Evolutionary conservation across 2,113 vertebrate species (phyloP).

Genomic region (Oxyruncus cristatus): DNA sequence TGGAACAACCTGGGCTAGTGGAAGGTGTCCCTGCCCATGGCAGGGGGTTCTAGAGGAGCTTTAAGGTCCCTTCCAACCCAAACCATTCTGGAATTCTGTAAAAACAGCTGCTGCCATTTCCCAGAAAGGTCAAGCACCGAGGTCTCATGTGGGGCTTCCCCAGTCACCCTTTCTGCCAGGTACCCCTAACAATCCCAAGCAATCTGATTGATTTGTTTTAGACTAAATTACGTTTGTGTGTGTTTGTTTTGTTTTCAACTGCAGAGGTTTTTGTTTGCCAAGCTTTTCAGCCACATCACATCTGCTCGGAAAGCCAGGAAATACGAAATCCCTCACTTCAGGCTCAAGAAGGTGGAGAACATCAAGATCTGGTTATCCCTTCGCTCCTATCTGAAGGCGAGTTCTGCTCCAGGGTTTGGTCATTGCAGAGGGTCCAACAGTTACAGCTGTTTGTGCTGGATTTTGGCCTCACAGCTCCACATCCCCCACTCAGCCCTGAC

Average conservation of each 20-base stretch:
- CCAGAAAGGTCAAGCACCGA: not conserved
- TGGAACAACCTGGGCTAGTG: not conserved
- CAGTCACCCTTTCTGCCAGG: not conserved
- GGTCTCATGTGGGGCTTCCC: not conserved
- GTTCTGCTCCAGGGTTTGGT: not conserved
- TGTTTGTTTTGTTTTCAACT: not conserved
- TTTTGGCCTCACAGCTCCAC: not conserved
- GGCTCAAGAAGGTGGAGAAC: constrained; percentile 98
- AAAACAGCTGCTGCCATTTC: not conserved
- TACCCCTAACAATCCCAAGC: not conserved
- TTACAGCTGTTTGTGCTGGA: not conserved
- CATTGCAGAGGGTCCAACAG: not conserved
- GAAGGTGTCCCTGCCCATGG: not conserved
- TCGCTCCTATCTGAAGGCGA: constrained; percentile 94
- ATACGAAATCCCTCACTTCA: constrained; percentile 95
- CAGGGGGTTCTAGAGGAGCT: not conserved
- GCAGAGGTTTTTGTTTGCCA: constrained; percentile 95
- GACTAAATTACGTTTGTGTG: not conserved
- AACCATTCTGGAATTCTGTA: not conserved
- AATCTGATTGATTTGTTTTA: not conserved
- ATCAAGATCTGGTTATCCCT: constrained; percentile 99
- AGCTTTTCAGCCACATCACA: constrained; percentile 96
- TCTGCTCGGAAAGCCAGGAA: constrained; percentile 97
- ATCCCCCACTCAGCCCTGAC: not conserved
- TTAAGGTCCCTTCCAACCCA: not conserved